Conservation (phyloP, 2,888 invertebrate species). For the Pollenia amentaria region DNA sequence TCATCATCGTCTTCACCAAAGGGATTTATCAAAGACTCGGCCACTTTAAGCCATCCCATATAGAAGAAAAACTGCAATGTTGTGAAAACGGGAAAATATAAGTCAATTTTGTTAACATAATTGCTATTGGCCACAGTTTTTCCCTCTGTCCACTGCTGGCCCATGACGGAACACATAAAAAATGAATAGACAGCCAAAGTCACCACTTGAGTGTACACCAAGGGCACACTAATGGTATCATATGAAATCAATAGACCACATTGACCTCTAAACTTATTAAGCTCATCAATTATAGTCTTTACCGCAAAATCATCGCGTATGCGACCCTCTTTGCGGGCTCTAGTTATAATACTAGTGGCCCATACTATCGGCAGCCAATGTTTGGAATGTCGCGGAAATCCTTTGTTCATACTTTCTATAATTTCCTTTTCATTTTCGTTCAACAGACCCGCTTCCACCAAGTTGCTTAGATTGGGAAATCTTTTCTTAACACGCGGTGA, state of each 20-base stretch:
- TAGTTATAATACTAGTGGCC: constrained; percentile 95
- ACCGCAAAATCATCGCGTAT: constrained; percentile 96
- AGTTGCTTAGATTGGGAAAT: constrained; percentile 92
- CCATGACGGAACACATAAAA: constrained; percentile 94
- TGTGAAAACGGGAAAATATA: constrained; percentile 96
- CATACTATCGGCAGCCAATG: constrained; percentile 97
- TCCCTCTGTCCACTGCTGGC: constrained; percentile 93
- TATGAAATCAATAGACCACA: constrained; percentile 91
- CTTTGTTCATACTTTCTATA: constrained; percentile 90
- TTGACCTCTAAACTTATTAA: constrained; percentile 93
- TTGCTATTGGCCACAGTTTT: constrained; percentile 84
- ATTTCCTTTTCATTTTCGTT: constrained; percentile 92
- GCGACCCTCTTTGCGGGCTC: constrained; percentile 95
- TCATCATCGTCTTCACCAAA: constrained; percentile 97
- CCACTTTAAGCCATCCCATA: constrained; percentile 96
- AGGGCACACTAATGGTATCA: constrained; percentile 91
- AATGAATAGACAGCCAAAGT: constrained; percentile 95
- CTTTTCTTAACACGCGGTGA: constrained; percentile 95
- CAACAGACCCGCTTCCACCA: constrained; percentile 93
- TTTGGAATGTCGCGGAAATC: constrained; percentile 93
- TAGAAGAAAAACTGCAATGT: constrained; percentile 95
- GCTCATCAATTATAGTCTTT: constrained; percentile 94
- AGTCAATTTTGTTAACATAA: constrained; percentile 89
- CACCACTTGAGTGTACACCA: constrained; percentile 95
- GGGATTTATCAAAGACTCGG: constrained; percentile 95